Percentiles rank a stretch among this genome's conserved stretches.
Conservation (phyloP, 35 echinoderm and acorn worm species). For the Stichopus chloronotus region DNA sequence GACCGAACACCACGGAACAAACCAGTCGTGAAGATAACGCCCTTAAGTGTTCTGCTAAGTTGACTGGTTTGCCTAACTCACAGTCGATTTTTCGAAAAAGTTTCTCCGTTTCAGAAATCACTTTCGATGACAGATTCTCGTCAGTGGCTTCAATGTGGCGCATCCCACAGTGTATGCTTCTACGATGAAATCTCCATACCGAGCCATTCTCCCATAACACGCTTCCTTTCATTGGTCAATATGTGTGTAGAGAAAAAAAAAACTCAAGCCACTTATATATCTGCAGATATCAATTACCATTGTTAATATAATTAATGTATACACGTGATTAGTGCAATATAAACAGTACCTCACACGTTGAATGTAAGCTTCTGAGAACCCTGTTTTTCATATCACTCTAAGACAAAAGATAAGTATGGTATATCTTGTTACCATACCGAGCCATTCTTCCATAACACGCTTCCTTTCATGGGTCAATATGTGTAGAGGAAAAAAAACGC, state of each 20-base stretch:
- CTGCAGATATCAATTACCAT: background rate
- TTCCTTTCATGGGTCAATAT: too few species aligned
- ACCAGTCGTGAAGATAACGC: background rate
- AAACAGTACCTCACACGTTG: background rate
- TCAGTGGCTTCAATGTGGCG: slow-evolving; percentile 19
- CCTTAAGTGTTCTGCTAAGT: background rate
- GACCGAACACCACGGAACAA: slow-evolving; percentile 19
- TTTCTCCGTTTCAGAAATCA: slow-evolving; percentile 18
- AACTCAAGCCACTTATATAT: background rate
- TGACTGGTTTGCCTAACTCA: background rate
- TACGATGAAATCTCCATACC: slow-evolving; percentile 23
- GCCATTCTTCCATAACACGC: too few species aligned
- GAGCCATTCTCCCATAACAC: slow-evolving; percentile 43
- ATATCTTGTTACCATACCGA: too few species aligned
- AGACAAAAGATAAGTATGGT: too few species aligned
- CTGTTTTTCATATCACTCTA: background rate
- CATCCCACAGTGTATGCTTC: slow-evolving; percentile 29
- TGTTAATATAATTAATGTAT: background rate
- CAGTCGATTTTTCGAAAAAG: slow-evolving; percentile 25
- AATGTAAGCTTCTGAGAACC: background rate
- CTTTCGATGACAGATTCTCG: slow-evolving; percentile 4
- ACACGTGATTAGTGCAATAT: background rate
- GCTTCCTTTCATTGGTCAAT: background rate
- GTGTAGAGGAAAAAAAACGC: too few species aligned
- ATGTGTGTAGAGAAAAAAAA: background rate